Conservation (phyloP, 2,888 invertebrate species). For the Drosophila ochracea region DNA sequence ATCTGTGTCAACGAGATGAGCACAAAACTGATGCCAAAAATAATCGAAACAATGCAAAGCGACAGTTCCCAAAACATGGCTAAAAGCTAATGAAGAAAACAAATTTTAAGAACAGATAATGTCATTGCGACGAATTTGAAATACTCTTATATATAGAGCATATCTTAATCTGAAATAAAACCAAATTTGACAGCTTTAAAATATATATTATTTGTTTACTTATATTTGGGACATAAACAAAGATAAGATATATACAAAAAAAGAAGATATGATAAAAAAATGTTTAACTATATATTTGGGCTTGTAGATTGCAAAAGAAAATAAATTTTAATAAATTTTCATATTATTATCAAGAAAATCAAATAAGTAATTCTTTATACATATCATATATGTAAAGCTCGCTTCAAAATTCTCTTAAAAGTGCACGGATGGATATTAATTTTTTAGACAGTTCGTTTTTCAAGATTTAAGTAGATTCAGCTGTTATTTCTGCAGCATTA, state of each 20-base stretch:
- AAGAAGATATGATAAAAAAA: neutral
- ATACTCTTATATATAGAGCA: conserved; percentile 14
- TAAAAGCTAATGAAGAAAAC: conserved; percentile 30
- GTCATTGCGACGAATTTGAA: neutral
- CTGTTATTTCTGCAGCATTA: conserved; percentile 28
- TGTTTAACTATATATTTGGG: neutral
- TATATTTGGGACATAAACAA: neutral
- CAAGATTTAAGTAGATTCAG: neutral
- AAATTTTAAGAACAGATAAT: conserved; percentile 12
- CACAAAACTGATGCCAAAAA: conserved; percentile 47
- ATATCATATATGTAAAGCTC: neutral
- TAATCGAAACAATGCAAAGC: conserved; percentile 54
- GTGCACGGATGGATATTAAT: conserved; percentile 43
- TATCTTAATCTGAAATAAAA: neutral
- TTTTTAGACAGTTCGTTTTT: conserved; percentile 58
- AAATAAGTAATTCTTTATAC: neutral
- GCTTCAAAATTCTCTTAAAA: neutral
- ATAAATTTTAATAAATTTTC: neutral
- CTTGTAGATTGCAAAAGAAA: neutral
- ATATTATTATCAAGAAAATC: neutral
- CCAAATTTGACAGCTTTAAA: neutral
- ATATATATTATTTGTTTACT: neutral
- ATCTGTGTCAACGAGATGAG: conserved; percentile 69
- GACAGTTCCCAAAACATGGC: conserved; percentile 30
- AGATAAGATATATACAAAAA: neutral